Evolutionary conservation across 1,140 invertebrate species (phyloP).

Genomic region (Aporrectodea caliginosa): DNA sequence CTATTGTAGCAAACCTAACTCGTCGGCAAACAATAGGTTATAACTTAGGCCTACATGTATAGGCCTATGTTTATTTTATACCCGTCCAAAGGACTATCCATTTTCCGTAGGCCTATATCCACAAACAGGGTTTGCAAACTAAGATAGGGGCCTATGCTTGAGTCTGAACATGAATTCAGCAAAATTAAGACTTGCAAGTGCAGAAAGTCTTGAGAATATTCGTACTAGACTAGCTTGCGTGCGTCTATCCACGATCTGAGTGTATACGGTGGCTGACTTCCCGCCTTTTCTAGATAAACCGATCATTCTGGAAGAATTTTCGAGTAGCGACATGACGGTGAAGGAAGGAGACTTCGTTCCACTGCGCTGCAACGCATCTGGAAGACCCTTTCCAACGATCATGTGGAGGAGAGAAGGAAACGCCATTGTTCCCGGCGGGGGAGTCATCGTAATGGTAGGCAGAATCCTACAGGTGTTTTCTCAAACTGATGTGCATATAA

Average conservation of each 20-base stretch:
- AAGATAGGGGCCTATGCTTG: too few species aligned
- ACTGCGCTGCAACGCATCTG: slow-evolving; percentile 28
- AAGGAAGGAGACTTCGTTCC: slow-evolving; percentile 24
- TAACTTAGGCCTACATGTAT: too few species aligned
- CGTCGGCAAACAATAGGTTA: too few species aligned
- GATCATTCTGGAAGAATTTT: not conserved
- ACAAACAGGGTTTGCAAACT: too few species aligned
- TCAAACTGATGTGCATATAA: not conserved
- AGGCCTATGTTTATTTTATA: too few species aligned
- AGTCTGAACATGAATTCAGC: too few species aligned
- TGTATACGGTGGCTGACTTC: not conserved
- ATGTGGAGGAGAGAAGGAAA: slow-evolving; percentile 28
- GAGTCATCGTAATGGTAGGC: not conserved
- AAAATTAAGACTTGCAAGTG: too few species aligned
- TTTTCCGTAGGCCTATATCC: too few species aligned
- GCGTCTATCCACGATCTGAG: not conserved
- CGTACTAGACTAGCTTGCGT: too few species aligned
- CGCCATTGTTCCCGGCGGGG: slow-evolving; percentile 20
- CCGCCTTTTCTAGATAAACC: not conserved
- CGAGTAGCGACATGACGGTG: slow-evolving; percentile 22
- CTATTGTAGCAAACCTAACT: too few species aligned
- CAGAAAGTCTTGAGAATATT: too few species aligned
- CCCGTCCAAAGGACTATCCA: too few species aligned
- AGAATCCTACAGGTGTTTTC: not conserved
- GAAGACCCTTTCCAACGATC: slow-evolving; percentile 21